phyloP scores from a whole-genome alignment of 2,797 vertebrate species.

The Phrynocephalus guinanensis region DNA sequence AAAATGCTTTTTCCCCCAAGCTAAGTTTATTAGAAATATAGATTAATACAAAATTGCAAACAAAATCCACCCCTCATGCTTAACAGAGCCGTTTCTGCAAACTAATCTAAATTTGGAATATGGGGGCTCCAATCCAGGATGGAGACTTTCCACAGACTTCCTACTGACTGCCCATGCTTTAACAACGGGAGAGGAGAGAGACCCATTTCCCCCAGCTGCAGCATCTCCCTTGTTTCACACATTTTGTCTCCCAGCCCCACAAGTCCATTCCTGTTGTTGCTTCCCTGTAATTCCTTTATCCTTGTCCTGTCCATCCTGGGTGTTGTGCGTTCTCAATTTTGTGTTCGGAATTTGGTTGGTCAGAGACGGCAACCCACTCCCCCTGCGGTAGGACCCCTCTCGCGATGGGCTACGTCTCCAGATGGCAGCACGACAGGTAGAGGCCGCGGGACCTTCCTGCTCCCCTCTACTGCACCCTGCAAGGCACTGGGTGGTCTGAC shows the following conservation, averaged over 20 bases:
- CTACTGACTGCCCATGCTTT: background rate
- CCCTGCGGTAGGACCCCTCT: background rate
- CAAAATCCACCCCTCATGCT: background rate
- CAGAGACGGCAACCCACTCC: background rate
- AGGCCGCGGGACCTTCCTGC: background rate
- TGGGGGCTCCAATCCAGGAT: background rate
- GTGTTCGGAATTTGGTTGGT: slow-evolving; percentile 1
- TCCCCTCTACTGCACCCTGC: background rate
- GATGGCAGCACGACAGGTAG: background rate
- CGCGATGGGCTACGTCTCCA: background rate
- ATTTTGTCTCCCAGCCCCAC: background rate
- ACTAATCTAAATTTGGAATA: slow-evolving; percentile 1
- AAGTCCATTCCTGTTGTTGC: background rate
- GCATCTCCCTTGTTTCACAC: background rate
- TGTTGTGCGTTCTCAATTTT: background rate
- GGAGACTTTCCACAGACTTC: background rate
- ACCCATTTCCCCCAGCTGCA: background rate
- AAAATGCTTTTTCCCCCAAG: background rate
- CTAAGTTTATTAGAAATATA: slow-evolving; percentile 50
- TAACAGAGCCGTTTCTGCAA: background rate
- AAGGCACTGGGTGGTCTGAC: background rate
- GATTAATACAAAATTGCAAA: slow-evolving; percentile 28
- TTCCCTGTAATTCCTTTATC: background rate
- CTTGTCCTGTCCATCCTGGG: background rate
- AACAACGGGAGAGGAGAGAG: background rate